Conservation (phyloP, 2,797 vertebrate species). For the Catamblyrhynchus diadema region DNA sequence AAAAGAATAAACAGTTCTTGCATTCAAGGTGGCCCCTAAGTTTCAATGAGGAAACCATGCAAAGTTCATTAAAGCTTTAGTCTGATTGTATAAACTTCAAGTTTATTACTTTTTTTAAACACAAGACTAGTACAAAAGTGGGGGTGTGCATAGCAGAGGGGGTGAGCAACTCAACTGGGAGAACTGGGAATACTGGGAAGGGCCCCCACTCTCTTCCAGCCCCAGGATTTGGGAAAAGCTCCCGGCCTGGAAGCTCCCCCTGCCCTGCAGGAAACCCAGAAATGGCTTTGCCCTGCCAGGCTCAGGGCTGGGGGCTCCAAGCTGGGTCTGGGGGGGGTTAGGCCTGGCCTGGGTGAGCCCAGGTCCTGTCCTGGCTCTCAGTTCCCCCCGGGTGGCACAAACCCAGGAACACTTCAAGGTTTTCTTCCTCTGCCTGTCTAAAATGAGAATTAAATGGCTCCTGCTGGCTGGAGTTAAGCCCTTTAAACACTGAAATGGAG, state of each 20-base stretch:
- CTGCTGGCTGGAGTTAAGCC: background rate
- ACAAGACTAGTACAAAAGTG: slow-evolving; percentile 50
- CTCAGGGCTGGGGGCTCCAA: fast-evolving
- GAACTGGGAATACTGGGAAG: background rate
- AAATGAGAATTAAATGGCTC: fast-evolving
- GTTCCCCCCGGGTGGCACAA: background rate
- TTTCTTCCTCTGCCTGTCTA: background rate
- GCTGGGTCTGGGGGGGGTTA: background rate
- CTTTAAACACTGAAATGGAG: background rate
- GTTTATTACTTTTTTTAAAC: slow-evolving; percentile 44
- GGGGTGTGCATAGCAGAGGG: background rate
- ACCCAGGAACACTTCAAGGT: fast-evolving
- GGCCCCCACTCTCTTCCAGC: background rate
- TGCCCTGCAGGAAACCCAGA: fast-evolving
- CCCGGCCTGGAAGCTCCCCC: too few relatives aligned
- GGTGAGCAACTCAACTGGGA: background rate
- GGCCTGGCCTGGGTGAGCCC: background rate
- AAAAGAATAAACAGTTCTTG: slow-evolving; percentile 80
- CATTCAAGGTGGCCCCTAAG: slow-evolving; percentile 32
- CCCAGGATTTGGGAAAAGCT: fast-evolving
- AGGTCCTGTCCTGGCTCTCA: background rate
- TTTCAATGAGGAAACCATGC: background rate
- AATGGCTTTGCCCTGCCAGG: background rate
- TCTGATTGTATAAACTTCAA: slow-evolving; percentile 47
- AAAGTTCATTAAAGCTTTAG: slow-evolving; percentile 23